Percentiles rank a stretch among this genome's conserved stretches.
phyloP scores from a whole-genome alignment of 2,113 vertebrate genomes.

The Cranoglanis bouderius region DNA sequence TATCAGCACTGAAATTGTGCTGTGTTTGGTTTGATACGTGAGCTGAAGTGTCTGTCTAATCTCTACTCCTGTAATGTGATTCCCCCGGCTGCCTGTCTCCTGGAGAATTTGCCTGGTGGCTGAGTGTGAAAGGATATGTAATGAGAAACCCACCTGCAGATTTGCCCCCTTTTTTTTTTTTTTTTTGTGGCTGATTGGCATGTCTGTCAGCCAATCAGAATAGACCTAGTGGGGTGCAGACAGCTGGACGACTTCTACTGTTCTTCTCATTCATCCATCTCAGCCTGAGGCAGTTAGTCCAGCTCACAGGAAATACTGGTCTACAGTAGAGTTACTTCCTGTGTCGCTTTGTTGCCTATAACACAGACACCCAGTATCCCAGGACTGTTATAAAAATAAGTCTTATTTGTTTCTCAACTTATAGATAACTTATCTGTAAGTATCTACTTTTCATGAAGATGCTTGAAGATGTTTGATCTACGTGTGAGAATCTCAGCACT shows the following conservation, averaged over 20 bases:
- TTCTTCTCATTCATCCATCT: slow-evolving; percentile 11
- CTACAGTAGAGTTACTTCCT: background rate
- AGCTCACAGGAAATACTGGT: background rate
- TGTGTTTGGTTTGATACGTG: slow-evolving; percentile 27
- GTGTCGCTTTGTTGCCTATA: background rate
- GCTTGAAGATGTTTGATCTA: background rate
- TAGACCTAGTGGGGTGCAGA: background rate
- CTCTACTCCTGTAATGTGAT: slow-evolving; percentile 30
- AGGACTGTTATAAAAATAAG: background rate
- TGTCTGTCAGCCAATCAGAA: slow-evolving; percentile 27
- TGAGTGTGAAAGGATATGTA: slow-evolving; percentile 44
- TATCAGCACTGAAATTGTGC: background rate
- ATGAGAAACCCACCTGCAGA: slow-evolving; percentile 44
- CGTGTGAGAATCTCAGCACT: background rate
- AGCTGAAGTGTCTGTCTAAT: slow-evolving; percentile 15
- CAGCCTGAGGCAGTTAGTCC: background rate
- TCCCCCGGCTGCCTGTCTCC: slow-evolving; percentile 17
- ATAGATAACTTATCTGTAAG: background rate
- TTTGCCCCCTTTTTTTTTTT: background rate
- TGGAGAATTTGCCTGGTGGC: slow-evolving; percentile 30
- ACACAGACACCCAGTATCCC: background rate
- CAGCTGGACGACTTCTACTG: slow-evolving; percentile 9
- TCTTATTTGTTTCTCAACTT: background rate
- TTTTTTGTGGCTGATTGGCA: slow-evolving; percentile 18
- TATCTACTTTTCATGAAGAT: background rate